Conservation (phyloP, 2,797 vertebrate species). For the Liparis tanakae region DNA sequence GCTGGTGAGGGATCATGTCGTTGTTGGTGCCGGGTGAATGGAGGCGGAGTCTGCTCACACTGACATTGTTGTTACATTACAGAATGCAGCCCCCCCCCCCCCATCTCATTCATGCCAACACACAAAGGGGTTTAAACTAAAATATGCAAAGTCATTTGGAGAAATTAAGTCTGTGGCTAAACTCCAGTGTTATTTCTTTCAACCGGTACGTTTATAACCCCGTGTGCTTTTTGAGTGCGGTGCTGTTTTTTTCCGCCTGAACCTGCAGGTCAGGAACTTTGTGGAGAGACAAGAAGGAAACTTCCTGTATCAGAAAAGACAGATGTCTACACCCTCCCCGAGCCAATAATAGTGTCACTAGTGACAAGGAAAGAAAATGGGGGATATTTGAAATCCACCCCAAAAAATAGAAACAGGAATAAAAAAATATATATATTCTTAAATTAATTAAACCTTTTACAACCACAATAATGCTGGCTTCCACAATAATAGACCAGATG, state of each 20-base stretch:
- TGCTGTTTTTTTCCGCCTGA: neutral
- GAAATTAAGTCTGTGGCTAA: neutral
- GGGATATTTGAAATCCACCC: no score
- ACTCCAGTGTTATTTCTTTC: neutral
- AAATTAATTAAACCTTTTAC: neutral
- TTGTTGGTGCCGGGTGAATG: neutral
- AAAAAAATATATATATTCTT: neutral
- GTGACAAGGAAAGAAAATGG: neutral
- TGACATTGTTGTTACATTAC: neutral
- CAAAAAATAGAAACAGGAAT: no score
- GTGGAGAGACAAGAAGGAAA: conserved; percentile 1
- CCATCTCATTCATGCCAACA: neutral
- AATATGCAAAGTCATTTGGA: neutral
- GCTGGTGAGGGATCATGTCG: neutral
- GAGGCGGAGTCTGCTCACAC: conserved; percentile 3
- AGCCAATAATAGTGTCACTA: neutral
- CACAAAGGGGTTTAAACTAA: neutral
- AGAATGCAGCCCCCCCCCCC: neutral
- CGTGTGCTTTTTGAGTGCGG: neutral
- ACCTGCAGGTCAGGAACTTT: neutral
- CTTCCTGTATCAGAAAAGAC: neutral
- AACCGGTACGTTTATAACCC: neutral
- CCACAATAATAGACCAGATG: neutral
- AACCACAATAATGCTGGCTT: neutral
- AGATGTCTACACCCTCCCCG: neutral